A percentile compares a stretch with the other conserved stretches of the same genome.
Evolutionary conservation across 2,888 invertebrate species (phyloP).

Genomic region (Melanchra persicariae): DNA sequence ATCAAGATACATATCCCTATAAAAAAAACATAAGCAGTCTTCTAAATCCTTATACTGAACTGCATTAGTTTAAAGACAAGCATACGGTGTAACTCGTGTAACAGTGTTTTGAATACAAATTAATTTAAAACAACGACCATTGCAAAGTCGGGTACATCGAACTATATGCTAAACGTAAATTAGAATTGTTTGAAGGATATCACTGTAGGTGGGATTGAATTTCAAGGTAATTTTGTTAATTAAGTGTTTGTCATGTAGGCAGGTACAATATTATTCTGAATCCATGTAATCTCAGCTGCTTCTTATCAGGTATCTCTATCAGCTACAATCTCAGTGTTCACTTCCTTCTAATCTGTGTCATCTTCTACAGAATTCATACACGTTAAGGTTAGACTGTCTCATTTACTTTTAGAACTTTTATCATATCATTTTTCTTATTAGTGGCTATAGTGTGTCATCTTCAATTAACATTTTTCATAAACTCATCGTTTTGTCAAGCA

Average conservation of each 20-base stretch:
- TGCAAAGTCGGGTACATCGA: slow-evolving; percentile 27
- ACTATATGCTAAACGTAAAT: slow-evolving; percentile 46
- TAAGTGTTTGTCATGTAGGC: background rate
- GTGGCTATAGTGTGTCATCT: too few relatives aligned
- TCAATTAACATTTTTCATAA: background rate
- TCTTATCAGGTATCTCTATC: background rate
- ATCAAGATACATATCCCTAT: background rate
- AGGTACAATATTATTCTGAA: background rate
- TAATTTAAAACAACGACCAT: slow-evolving; percentile 50
- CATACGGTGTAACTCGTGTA: slow-evolving; percentile 20
- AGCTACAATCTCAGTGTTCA: background rate
- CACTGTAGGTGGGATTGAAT: background rate
- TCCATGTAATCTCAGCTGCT: background rate
- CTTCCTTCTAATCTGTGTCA: slow-evolving; percentile 6
- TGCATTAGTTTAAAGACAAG: slow-evolving; percentile 49
- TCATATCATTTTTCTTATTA: background rate
- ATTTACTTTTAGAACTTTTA: background rate
- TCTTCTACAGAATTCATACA: background rate
- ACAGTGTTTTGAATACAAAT: slow-evolving; percentile 61
- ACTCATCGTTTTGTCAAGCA: too few relatives aligned
- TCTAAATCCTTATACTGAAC: slow-evolving; percentile 11
- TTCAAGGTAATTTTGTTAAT: slow-evolving; percentile 8
- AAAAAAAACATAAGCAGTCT: background rate
- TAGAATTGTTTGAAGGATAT: slow-evolving; percentile 46
- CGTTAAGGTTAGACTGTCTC: background rate